Conservation (phyloP, 2,797 vertebrate species). For the Limnodromus scolopaceus region DNA sequence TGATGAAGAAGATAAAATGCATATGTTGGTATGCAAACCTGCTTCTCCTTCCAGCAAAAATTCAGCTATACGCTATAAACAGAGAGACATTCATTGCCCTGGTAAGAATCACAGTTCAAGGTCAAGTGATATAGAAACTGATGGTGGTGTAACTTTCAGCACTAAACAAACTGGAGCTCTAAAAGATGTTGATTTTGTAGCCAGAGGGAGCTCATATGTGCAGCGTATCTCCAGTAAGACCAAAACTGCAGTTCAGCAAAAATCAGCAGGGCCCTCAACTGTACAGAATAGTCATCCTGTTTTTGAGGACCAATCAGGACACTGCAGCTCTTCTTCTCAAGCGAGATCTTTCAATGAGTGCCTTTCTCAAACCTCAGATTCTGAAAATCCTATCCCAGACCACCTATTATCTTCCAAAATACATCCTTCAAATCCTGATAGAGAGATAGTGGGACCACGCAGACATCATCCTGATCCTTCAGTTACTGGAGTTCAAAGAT, state of each 20-base stretch:
- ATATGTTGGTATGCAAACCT: conserved; percentile 18
- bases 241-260: conserved; percentile 83
- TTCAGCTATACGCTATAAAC: neutral
- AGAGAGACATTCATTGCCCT: neutral
- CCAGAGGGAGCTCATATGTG: conserved; percentile 82
- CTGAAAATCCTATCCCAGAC: neutral
- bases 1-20: conserved; percentile 47
- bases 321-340: conserved; percentile 47
- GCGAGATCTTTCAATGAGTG: conserved; percentile 32
- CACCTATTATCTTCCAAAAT: neutral
- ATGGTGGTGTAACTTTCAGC: conserved; percentile 13
- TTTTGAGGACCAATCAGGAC: conserved; percentile 64
- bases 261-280: conserved; percentile 71
- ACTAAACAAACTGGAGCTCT: neutral
- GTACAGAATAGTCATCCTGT: conserved; percentile 28
- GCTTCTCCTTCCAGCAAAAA: conserved; percentile 30
- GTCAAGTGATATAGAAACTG: conserved; percentile 48
- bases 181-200: conserved; percentile 67
- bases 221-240: conserved; percentile 75
- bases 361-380: conserved; percentile 5
- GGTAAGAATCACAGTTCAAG: conserved; percentile 18
- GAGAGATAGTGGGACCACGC: neutral
- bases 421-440: neutral
- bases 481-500: conserved; percentile 90
- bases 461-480: conserved; percentile 64